Percentiles rank a stretch among this genome's conserved stretches.
Conservation (phyloP, 1,140 invertebrate species). For the Aethina tumida region DNA sequence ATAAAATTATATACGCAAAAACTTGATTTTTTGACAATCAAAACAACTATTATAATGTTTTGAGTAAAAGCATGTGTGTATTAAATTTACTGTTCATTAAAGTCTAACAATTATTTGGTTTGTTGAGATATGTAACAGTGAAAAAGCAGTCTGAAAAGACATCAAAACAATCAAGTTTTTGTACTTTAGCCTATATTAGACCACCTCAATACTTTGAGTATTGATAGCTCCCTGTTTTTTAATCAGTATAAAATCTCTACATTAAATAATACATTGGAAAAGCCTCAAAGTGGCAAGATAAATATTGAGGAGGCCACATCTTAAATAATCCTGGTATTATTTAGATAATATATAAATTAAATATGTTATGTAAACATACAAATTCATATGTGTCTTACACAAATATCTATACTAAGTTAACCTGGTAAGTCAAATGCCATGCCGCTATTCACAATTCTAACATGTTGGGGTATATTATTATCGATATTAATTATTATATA, state of each 20-base stretch:
- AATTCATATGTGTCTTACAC: conserved; percentile 27
- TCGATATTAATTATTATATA: conserved; percentile 10
- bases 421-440: conserved; percentile 23
- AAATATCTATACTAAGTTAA: conserved; percentile 27
- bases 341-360: conserved; percentile 14
- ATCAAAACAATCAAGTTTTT: no score
- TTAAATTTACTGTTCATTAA: no score
- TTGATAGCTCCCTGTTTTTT: conserved; percentile 1
- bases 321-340: conserved; percentile 12
- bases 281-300: conserved; percentile 2
- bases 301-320: conserved; percentile 13
- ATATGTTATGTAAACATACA: conserved; percentile 14
- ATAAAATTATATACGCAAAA: no score
- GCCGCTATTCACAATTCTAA: conserved; percentile 35
- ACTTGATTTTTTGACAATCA: no score
- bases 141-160: no score
- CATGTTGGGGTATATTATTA: conserved; percentile 15
- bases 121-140: no score
- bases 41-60: no score
- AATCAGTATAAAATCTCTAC: conserved; percentile 4
- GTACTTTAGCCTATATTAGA: no score
- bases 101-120: no score
- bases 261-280: conserved; percentile 5
- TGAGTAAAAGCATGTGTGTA: no score
- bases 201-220: no score